Evolutionary conservation across 1,140 invertebrate genomes (phyloP).

Genomic region (Penaeus vannamei): DNA sequence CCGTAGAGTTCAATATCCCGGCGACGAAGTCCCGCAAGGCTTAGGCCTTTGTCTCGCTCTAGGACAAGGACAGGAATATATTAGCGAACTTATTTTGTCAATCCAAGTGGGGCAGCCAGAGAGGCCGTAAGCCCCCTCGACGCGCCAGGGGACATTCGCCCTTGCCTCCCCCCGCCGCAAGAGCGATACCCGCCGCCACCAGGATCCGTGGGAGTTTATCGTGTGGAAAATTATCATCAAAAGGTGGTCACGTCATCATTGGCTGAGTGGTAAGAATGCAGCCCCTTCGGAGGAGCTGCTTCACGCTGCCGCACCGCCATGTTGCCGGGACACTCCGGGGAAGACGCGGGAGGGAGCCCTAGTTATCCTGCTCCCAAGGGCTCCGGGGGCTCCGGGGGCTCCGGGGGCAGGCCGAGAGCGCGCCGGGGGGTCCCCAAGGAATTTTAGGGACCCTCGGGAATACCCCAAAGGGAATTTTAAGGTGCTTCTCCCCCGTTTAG

Average conservation of each 20-base stretch:
- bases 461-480: too few species aligned
- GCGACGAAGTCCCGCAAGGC: background rate
- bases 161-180: background rate
- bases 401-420: too few species aligned
- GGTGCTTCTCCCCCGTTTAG: too few species aligned
- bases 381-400: too few species aligned
- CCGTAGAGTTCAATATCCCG: background rate
- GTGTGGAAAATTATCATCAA: slow-evolving; percentile 20
- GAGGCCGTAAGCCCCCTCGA: background rate
- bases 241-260: slow-evolving; percentile 39
- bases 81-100: slow-evolving; percentile 57
- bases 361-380: background rate
- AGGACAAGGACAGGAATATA: slow-evolving; percentile 50
- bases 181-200: background rate
- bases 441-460: too few species aligned
- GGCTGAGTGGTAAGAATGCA: slow-evolving; percentile 22
- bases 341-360: background rate
- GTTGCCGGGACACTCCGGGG: background rate
- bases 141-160: background rate
- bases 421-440: too few species aligned
- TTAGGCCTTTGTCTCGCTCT: background rate
- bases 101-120: slow-evolving; percentile 23
- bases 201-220: slow-evolving; percentile 12
- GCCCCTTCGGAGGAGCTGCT: background rate
- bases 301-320: background rate